Base-by-base conservation (phyloP, 2,888 invertebrate species). In the Theretra japonica region DNA sequence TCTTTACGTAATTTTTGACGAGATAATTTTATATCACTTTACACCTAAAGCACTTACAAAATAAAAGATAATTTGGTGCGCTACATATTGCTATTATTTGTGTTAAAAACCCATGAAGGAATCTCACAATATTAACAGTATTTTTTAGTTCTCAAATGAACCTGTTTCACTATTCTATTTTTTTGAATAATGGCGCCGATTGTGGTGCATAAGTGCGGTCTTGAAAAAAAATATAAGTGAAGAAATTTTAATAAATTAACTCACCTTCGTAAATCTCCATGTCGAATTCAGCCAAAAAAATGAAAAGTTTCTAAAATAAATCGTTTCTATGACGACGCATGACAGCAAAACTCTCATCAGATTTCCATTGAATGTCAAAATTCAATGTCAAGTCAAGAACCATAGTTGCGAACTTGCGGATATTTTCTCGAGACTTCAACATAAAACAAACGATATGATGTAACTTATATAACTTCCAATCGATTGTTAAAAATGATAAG, bases 311-410 rank as follows among this genome's bases (percentile, higher is more conserved):
- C 83, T 90, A 91, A 91, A 90, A 84, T 86, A 87, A 84, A 81
- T 83, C 91, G 94, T 94, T 94, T 94, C 94, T 94, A 94, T 94
- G 94, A 91, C 94, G 90, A 94, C 94, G 87, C 94, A 94, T 94
- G 94, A 94, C 92, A 91, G 91, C 86, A 89, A 89, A 85, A 89
- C 88, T 87, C 85, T 89, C 88, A 80, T 57, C 76, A 70, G 70
- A 78, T 78, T 77, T 41, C 17, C 48, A 65, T 62, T 62, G 62
- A 8, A 65, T 65, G 65, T 65, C 65, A 79, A 77, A 77, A 76
- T 77, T 74, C 71, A 74, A 77, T 78, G 77, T 75, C 76, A 74
- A 76, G 72, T 65, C 48, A 62, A 62, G 41, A 62, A 21, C 62
- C 62, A 62, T 62, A 62, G 62, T 41, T 62, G n/a, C n/a, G 41